phyloP scores from a whole-genome alignment of 2,113 vertebrate species.

The Equus quagga region DNA sequence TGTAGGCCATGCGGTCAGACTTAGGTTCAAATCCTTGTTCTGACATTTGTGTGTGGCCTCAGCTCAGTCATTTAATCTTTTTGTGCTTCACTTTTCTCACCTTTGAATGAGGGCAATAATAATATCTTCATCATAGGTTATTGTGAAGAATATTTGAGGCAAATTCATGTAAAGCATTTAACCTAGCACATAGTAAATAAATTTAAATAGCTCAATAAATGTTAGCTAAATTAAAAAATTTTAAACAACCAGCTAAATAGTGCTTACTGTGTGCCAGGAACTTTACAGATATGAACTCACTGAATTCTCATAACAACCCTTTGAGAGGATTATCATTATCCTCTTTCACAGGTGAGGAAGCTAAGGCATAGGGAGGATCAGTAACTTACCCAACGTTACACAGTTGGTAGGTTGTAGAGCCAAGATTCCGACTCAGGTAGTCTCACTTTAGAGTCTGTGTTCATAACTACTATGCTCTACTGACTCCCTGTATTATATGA shows the following conservation, averaged over 20 bases:
- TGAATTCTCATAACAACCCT: neutral
- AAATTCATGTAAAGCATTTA: conserved; percentile 21
- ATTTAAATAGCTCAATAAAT: neutral
- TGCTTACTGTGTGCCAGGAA: neutral
- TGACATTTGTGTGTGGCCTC: neutral
- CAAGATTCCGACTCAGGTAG: neutral
- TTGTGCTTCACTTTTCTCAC: conserved; percentile 50
- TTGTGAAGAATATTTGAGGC: neutral
- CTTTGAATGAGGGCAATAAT: conserved; percentile 14
- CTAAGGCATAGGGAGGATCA: neutral
- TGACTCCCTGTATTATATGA: neutral
- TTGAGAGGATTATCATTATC: neutral
- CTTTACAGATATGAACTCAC: neutral
- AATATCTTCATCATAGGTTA: neutral
- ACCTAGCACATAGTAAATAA: neutral
- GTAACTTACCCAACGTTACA: neutral
- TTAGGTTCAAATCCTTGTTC: conserved; percentile 51
- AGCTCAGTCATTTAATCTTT: conserved; percentile 29
- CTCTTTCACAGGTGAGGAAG: conserved; percentile 35
- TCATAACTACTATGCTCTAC: neutral
- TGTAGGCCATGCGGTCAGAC: neutral
- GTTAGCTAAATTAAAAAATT: conserved; percentile 35
- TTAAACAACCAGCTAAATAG: neutral
- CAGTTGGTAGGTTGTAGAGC: neutral
- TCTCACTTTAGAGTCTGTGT: neutral